Conservation (phyloP, 2,888 invertebrate species). For the Gortyna flavago region DNA sequence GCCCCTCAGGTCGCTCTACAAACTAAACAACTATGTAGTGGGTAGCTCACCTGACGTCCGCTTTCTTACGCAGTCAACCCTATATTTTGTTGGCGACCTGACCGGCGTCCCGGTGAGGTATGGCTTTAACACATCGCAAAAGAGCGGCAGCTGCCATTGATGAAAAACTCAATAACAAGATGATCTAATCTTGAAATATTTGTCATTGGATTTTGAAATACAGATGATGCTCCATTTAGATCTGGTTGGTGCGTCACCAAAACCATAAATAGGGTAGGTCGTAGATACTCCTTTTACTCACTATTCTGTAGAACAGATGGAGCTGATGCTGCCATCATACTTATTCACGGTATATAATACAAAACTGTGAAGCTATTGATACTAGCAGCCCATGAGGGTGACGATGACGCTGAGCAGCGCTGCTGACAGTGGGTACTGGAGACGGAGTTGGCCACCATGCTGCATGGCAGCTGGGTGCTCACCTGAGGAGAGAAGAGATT, state of each 20-base stretch:
- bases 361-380: conserved; percentile 46
- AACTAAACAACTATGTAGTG: neutral
- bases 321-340: neutral
- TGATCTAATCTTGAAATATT: neutral
- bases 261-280: too few species aligned
- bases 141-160: neutral
- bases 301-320: neutral
- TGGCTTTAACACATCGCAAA: neutral
- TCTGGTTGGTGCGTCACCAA: neutral
- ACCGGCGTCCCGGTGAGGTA: neutral
- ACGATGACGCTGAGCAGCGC: conserved; percentile 93
- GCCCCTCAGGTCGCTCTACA: neutral
- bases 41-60: neutral
- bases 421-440: conserved; percentile 93
- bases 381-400: conserved; percentile 90
- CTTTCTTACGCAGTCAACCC: neutral
- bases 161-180: neutral
- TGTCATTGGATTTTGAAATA: neutral
- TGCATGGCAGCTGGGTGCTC: conserved; percentile 97
- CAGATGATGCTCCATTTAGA: neutral
- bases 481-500: conserved; percentile 85
- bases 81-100: neutral
- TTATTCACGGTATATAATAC: conserved; percentile 54
- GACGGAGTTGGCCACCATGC: conserved; percentile 93
- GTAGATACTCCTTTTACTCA: conserved; percentile 21